phyloP scores from a whole-genome alignment of 2,797 vertebrate genomes.

The Pygocentrus nattereri region DNA sequence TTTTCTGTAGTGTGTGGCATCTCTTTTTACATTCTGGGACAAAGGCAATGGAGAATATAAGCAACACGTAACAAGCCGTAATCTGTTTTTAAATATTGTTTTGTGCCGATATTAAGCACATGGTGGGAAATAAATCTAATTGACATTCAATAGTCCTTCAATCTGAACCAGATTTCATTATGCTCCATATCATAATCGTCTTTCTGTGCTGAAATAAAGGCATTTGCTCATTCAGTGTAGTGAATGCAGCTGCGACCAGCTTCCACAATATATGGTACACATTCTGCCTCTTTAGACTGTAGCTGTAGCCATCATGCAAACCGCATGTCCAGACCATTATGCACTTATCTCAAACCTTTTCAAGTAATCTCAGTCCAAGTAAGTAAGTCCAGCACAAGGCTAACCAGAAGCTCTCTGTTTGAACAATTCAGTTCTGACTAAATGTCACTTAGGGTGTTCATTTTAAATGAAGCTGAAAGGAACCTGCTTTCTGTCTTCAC shows the following conservation, averaged over 20 bases:
- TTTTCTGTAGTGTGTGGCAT: neutral
- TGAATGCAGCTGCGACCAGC: conserved; percentile 37
- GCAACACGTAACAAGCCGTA: neutral
- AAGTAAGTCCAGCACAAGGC: too few relatives aligned
- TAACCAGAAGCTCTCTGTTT: too few relatives aligned
- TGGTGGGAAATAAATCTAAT: neutral
- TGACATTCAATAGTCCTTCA: neutral
- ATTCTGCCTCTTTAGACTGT: neutral
- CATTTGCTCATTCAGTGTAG: conserved; percentile 44
- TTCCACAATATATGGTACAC: neutral
- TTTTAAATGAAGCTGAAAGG: too few relatives aligned
- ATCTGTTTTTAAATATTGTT: neutral
- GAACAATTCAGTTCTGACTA: too few relatives aligned
- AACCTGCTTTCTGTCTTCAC: too few relatives aligned
- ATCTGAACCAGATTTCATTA: conserved; percentile 9
- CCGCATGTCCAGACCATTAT: neutral
- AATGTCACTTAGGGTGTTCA: too few relatives aligned
- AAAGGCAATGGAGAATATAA: neutral
- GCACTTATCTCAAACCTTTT: neutral
- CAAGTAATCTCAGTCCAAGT: too few relatives aligned
- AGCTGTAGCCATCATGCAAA: neutral
- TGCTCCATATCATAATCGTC: conserved; percentile 9
- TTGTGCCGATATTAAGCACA: neutral
- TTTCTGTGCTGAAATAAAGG: conserved; percentile 27
- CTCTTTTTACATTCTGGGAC: neutral